A percentile compares a stretch with the other conserved stretches of the same genome.
These are phyloP conservation scores for Pionites leucogaster DNA, from an alignment of 2,113 vertebrate genomes.

Conservation along the genomic window DNA sequence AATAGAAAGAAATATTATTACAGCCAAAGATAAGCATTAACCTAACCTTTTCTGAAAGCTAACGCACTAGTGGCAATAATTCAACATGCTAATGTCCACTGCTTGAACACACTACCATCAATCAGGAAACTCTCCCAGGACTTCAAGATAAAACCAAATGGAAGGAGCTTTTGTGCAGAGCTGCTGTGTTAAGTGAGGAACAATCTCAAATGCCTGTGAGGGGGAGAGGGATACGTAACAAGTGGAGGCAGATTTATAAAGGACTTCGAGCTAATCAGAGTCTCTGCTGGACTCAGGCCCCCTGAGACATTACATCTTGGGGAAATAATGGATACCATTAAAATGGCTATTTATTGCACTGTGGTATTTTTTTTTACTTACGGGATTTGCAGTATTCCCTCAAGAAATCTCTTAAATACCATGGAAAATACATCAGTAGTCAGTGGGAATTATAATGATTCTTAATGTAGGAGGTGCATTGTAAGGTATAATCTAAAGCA, in stretches of 20 bases:
- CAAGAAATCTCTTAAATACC: conserved; percentile 11
- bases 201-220: background rate
- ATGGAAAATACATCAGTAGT: background rate
- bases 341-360: conserved; percentile 18
- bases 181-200: background rate
- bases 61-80: background rate
- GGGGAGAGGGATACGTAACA: background rate
- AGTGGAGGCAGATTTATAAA: conserved; percentile 7
- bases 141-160: background rate
- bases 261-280: background rate
- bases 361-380: conserved; percentile 14
- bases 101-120: background rate
- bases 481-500: background rate
- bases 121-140: conserved; percentile 22
- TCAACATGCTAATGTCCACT: background rate
- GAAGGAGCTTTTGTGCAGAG: background rate
- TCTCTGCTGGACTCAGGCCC: background rate
- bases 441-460: conserved; percentile 7
- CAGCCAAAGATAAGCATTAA: background rate
- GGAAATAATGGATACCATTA: conserved; percentile 8
- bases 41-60: conserved; percentile 4
- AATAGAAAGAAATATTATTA: conserved; percentile 7
- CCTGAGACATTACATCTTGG: background rate
- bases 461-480: background rate
- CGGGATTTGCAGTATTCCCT: background rate